A percentile compares a stretch with the other conserved stretches of the same genome.
phyloP scores from a whole-genome alignment of 2,797 vertebrate species.

The Onychomys leucogaster region DNA sequence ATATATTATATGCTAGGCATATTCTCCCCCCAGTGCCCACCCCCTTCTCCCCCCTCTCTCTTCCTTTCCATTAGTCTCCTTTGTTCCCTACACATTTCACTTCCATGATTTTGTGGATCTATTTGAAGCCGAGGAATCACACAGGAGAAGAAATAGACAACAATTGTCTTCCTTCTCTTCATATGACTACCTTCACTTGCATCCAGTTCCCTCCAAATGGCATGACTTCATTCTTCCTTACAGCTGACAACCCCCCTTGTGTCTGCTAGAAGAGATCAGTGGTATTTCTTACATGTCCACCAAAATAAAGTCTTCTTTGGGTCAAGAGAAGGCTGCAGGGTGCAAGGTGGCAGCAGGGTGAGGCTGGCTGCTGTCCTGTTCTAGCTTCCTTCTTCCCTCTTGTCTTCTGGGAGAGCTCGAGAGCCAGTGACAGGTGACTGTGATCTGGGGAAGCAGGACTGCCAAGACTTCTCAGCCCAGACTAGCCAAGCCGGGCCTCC shows the following conservation, averaged over 20 bases:
- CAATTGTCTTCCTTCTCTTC: background rate
- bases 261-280: background rate
- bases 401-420: background rate
- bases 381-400: background rate
- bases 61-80: background rate
- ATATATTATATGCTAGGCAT: background rate
- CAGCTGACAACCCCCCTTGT: background rate
- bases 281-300: background rate
- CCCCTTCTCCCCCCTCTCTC: background rate
- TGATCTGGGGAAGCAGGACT: background rate
- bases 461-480: background rate
- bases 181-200: background rate
- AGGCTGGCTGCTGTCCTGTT: background rate
- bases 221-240: background rate
- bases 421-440: background rate
- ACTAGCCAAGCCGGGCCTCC: background rate
- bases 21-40: background rate
- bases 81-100: background rate
- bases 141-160: background rate
- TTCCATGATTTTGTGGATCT: background rate
- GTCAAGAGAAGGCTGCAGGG: background rate
- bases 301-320: background rate
- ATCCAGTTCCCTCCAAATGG: background rate
- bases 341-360: fast-evolving
- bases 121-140: background rate